A percentile compares a stretch with the other conserved stretches of the same genome.
phyloP scores from a whole-genome alignment of 2,888 invertebrate genomes.

The Oxystoma pomonae region DNA sequence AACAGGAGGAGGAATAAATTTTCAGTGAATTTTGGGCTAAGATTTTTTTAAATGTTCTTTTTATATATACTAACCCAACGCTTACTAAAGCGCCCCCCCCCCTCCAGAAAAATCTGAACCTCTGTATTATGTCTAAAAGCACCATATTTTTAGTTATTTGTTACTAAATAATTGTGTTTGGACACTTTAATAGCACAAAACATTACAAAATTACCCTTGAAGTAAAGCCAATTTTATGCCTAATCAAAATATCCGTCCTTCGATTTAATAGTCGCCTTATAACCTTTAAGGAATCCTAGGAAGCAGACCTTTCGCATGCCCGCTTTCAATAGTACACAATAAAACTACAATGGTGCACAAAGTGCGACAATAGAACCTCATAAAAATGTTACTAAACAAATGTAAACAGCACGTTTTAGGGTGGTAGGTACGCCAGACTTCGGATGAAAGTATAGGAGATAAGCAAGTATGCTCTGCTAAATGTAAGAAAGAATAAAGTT shows the following conservation, averaged over 20 bases:
- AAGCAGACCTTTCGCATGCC: not conserved
- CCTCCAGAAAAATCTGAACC: too few relatives aligned
- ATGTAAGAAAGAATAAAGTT: too few relatives aligned
- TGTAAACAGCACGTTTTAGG: conserved; percentile 17
- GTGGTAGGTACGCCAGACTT: not conserved
- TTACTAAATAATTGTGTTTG: not conserved
- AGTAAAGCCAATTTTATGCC: not conserved
- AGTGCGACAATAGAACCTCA: conserved; percentile 8
- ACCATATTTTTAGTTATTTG: too few relatives aligned
- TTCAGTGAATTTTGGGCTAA: too few relatives aligned
- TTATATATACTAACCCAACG: too few relatives aligned
- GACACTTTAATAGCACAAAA: not conserved
- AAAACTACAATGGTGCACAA: not conserved
- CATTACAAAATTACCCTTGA: not conserved
- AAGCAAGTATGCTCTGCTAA: too few relatives aligned
- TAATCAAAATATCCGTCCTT: not conserved
- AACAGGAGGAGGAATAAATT: not conserved
- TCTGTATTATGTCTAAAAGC: too few relatives aligned
- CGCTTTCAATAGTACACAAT: not conserved
- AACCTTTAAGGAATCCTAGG: not conserved
- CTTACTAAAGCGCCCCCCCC: too few relatives aligned
- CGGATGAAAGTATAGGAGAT: not conserved
- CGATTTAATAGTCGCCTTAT: not conserved
- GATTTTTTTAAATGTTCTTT: too few relatives aligned
- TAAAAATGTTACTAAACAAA: conserved; percentile 15